A percentile compares a stretch with the other conserved stretches of the same genome.
phyloP scores from a whole-genome alignment of 1,140 invertebrate species.

The Maniola jurtina region DNA sequence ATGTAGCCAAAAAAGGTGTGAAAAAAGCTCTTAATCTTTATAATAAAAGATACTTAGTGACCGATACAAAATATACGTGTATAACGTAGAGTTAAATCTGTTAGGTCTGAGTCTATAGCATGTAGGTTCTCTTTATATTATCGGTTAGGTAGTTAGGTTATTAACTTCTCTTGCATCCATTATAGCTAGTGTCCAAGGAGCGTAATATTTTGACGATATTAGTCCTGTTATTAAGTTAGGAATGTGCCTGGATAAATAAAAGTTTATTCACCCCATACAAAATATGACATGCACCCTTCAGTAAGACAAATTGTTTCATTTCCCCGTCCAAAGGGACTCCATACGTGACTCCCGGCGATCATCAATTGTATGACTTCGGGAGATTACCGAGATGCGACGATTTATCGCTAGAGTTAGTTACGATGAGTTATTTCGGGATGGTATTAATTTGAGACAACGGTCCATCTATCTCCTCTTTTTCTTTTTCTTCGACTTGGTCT shows the following conservation, averaged over 20 bases:
- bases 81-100: too few species aligned
- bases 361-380: constrained; percentile 56
- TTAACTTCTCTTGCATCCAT: too few species aligned
- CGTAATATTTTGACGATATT: background rate
- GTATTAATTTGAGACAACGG: constrained; percentile 11
- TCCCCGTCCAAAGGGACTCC: constrained; percentile 62
- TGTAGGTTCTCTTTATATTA: too few species aligned
- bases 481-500: background rate
- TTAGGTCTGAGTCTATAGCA: too few species aligned
- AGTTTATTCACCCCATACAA: constrained; percentile 64
- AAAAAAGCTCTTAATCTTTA: too few species aligned
- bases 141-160: too few species aligned
- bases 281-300: constrained; percentile 75
- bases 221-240: background rate
- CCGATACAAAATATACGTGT: too few species aligned
- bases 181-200: too few species aligned
- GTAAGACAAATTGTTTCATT: constrained; percentile 77
- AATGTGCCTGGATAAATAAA: constrained; percentile 24
- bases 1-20: too few species aligned
- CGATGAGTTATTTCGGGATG: constrained; percentile 12
- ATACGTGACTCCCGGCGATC: constrained; percentile 63
- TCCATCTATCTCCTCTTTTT: background rate
- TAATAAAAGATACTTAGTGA: too few species aligned
- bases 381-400: constrained; percentile 48
- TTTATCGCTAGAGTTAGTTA: constrained; percentile 53